phyloP scores from a whole-genome alignment of 2,113 vertebrate species.

The Clarias magur region DNA sequence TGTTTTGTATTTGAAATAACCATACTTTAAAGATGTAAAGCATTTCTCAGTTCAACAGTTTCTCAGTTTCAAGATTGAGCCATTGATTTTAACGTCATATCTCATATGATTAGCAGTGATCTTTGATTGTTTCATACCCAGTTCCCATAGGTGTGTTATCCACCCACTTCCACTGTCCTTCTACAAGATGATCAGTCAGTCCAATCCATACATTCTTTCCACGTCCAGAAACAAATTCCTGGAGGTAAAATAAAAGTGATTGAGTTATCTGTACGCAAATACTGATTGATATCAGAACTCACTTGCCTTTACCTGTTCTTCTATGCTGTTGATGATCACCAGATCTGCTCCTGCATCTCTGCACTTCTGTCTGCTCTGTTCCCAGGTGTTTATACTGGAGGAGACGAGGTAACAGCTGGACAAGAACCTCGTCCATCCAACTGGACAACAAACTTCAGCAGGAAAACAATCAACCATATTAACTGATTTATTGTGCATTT shows the following conservation, averaged over 20 bases:
- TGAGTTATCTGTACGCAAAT: not conserved
- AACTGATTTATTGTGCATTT: not conserved
- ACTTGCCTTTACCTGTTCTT: constrained; percentile 25
- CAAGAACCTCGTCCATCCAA: not conserved
- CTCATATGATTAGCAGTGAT: not conserved
- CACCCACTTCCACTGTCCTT: constrained; percentile 38
- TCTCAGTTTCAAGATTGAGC: not conserved
- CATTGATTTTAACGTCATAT: not conserved
- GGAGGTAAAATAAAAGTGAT: not conserved
- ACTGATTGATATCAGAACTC: not conserved
- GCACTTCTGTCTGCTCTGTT: constrained; percentile 14
- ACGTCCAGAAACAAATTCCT: constrained; percentile 12
- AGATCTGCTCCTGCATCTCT: constrained; percentile 5
- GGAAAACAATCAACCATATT: not conserved
- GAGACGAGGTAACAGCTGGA: constrained; percentile 16
- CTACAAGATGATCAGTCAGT: constrained; percentile 5
- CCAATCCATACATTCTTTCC: constrained; percentile 8
- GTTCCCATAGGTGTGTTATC: constrained; percentile 13
- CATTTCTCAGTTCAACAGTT: not conserved
- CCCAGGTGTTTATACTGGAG: not conserved
- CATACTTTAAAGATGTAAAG: not conserved
- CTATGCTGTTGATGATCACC: constrained; percentile 36
- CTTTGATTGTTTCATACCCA: not conserved
- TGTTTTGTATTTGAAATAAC: not conserved
- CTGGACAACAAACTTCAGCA: not conserved